Evolutionary conservation across 2,113 vertebrate genomes (phyloP).

Genomic region (Callospermophilus lateralis): DNA sequence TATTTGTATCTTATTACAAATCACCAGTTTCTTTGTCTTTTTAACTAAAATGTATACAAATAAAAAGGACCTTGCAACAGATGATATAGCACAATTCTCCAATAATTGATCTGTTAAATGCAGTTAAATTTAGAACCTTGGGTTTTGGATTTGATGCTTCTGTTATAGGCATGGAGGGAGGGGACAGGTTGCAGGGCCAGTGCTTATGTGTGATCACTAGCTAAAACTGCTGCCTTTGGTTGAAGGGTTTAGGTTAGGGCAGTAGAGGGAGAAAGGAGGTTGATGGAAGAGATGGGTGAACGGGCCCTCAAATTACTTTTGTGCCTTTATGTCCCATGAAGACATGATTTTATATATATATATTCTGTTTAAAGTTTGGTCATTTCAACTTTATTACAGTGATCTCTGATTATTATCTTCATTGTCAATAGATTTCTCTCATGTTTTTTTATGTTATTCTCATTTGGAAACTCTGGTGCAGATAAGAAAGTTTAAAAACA

Average conservation of each 20-base stretch:
- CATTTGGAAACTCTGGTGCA: neutral
- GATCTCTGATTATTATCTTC: neutral
- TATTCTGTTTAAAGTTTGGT: neutral
- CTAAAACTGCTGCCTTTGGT: neutral
- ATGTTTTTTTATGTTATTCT: constrained; percentile 8
- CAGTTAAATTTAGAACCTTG: neutral
- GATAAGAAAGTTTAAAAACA: neutral
- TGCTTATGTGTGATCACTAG: neutral
- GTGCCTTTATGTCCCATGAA: neutral
- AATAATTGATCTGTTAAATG: neutral
- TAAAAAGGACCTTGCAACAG: neutral
- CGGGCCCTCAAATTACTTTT: neutral
- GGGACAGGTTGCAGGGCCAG: neutral
- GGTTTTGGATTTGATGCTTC: constrained; percentile 14
- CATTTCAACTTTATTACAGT: neutral
- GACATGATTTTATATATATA: neutral
- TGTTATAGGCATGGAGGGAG: neutral
- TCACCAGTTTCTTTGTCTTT: neutral
- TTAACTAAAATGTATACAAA: constrained; percentile 11
- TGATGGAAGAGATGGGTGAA: neutral
- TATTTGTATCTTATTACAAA: neutral
- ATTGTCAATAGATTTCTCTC: neutral
- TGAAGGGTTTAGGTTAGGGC: neutral
- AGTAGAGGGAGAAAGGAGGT: too few relatives aligned
- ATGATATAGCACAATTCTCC: neutral